Percentiles rank a stretch among this genome's conserved stretches.
Conservation (phyloP, 2,797 vertebrate species). For the Spinibarbus caldwelli region DNA sequence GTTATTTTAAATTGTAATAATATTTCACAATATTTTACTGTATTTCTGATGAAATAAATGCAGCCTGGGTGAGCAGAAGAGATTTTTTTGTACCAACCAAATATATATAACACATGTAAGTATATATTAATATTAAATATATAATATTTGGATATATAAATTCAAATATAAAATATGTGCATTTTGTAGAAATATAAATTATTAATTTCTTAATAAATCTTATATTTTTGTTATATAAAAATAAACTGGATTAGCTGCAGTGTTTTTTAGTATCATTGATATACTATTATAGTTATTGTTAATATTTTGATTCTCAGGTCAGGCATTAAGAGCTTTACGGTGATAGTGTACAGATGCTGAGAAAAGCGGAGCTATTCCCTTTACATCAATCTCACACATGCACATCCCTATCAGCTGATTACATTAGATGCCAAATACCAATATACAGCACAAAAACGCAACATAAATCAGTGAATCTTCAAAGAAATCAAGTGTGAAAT, state of each 20-base stretch:
- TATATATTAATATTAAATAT: neutral
- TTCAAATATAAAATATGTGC: neutral
- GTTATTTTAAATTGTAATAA: neutral
- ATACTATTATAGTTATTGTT: neutral
- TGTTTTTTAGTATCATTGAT: neutral
- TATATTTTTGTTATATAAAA: neutral
- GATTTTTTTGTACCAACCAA: neutral
- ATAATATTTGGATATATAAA: neutral
- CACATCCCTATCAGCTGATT: slow-evolving; percentile 2
- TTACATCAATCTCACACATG: neutral
- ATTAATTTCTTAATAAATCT: neutral
- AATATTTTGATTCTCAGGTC: slow-evolving; percentile 17
- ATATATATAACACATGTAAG: neutral
- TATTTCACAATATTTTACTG: neutral
- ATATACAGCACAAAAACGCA: neutral
- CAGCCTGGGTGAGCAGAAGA: neutral
- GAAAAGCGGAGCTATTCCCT: neutral
- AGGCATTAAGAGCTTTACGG: slow-evolving; percentile 39
- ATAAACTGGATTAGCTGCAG: neutral
- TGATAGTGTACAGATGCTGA: slow-evolving; percentile 7
- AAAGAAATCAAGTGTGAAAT: neutral
- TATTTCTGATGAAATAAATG: neutral
- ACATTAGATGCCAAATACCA: slow-evolving; percentile 1
- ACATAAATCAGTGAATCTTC: neutral
- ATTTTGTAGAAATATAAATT: neutral